Evolutionary conservation across 2,113 vertebrate species (phyloP), one percentile per base, ranked within the genome.

Genomic region (Heptranchias perlo): DNA sequence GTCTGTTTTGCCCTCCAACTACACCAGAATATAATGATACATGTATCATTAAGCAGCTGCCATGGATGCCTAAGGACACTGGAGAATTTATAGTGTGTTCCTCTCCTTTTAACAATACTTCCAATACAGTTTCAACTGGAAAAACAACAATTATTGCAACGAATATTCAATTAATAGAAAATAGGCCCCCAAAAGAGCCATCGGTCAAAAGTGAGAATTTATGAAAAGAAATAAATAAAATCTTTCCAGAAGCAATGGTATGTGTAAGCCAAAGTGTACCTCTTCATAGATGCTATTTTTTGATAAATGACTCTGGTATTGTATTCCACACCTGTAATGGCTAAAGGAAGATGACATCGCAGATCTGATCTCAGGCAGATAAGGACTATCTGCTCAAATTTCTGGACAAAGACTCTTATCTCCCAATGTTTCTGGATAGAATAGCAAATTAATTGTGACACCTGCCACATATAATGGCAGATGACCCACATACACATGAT

Each of bases 31-130:
- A 97, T 98, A 98, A 98, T 98, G 98, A 98, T 98, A 98, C 98
- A 98, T 98, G 98, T 98, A 97, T 98, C 98, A 98, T 98, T 98
- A 98, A 98, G 97, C 98, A 98, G 98, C 98, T 98, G 98, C 97
- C 97, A 97, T 97, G 97, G 98, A 97, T 97, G 98, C 98, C 98
- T 96, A 97, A 98, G 98, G 98, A 98, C 98, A 98, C 97, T 96
- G 97, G 97, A 97, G 97, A 98, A 98, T 97, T 97, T 98, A 98
- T 97, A 98, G 98, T 98, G 98, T 97, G 98, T 98, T 97, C 97
- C 97, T 97, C 97, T 94, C 73, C 96, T 97, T 97, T 96, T 96
- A 96, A 97, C 97, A 97, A 96, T 96, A 97, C 97, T 97, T 97
- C 97, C 97, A 95, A 96, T 96, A 96, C 96, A 91, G 96, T 97